These are phyloP conservation scores for Euura saliciscinereae DNA, from an alignment of 1,140 invertebrate species.

Conservation along the genomic window DNA sequence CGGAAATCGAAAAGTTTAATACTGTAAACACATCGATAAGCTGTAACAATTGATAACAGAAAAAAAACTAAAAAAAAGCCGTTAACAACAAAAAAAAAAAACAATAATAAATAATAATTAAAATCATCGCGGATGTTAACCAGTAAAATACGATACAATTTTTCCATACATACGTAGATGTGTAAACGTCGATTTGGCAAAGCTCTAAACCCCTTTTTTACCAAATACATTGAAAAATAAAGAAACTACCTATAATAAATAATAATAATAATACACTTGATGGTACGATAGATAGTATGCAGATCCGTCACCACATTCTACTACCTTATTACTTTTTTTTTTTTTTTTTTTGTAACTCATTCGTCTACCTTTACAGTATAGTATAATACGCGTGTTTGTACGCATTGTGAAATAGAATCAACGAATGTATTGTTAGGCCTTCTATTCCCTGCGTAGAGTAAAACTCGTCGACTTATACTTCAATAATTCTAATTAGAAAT, in stretches of 20 bases:
- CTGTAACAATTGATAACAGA: no score
- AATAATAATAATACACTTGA: not conserved
- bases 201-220: not conserved
- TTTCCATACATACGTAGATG: no score
- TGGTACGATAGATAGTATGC: constrained; percentile 5
- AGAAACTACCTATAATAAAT: not conserved
- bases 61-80: not conserved
- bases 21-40: no score
- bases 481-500: not conserved
- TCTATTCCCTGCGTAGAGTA: not conserved
- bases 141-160: no score
- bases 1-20: no score
- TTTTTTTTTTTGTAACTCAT: no score
- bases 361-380: not conserved
- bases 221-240: constrained; percentile 5
- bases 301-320: constrained; percentile 2
- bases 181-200: not conserved
- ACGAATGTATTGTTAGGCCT: not conserved
- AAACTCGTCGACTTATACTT: not conserved
- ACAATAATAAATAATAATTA: no score
- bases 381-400: not conserved
- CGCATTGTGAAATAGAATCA: not conserved
- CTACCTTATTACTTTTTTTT: not conserved
- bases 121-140: no score
- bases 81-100: not conserved